phyloP scores from a whole-genome alignment of 2,113 vertebrate genomes.

The Lycocorax pyrrhopterus region DNA sequence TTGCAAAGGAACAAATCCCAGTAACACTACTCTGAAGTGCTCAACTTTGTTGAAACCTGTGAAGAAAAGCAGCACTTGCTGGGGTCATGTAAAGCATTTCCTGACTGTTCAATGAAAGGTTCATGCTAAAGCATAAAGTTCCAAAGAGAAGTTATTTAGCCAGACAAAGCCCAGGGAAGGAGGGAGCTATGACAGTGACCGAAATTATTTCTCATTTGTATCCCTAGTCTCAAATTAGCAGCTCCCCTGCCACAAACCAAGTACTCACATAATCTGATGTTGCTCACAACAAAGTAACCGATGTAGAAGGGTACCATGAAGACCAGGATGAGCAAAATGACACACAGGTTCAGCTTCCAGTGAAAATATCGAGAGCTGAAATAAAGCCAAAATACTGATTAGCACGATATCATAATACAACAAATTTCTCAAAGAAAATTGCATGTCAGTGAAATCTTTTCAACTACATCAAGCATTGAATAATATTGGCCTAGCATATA shows the following conservation, averaged over 20 bases:
- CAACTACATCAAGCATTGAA: neutral
- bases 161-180: neutral
- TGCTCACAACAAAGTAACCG: constrained; percentile 97
- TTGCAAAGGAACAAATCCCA: neutral
- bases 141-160: neutral
- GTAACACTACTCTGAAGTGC: neutral
- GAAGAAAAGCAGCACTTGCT: neutral
- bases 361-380: constrained; percentile 96
- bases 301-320: constrained; percentile 99
- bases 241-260: neutral
- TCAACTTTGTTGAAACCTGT: neutral
- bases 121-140: neutral
- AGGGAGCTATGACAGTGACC: neutral
- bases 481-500: neutral
- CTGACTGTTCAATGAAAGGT: neutral
- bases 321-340: constrained; percentile 93
- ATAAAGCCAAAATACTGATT: constrained; percentile 4
- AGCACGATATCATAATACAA: neutral
- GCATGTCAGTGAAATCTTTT: neutral
- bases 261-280: constrained; percentile 92
- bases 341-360: constrained; percentile 96
- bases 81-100: neutral
- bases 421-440: neutral
- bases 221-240: neutral
- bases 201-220: neutral